Conservation (phyloP, 2,888 invertebrate species). For the Lepidocyrtinus sp. region DNA sequence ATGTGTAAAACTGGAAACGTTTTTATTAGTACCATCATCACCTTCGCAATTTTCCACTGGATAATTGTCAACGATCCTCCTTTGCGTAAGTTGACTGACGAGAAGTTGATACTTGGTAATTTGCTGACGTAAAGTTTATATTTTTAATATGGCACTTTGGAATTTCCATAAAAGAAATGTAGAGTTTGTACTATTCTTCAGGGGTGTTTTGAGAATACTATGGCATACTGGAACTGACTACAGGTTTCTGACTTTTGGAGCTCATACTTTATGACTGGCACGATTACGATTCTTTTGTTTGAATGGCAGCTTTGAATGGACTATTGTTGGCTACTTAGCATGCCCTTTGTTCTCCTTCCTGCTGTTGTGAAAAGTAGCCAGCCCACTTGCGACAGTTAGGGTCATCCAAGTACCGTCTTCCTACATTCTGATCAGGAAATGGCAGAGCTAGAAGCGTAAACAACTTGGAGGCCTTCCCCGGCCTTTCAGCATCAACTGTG, state of each 20-base stretch:
- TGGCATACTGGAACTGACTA: slow-evolving; percentile 46
- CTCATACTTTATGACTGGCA: slow-evolving; percentile 45
- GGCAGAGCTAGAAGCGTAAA: slow-evolving; percentile 92
- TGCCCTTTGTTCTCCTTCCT: slow-evolving; percentile 70
- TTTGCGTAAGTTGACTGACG: too few species aligned
- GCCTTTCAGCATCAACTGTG: slow-evolving; percentile 49
- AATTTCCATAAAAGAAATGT: too few species aligned
- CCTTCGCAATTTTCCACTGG: too few species aligned
- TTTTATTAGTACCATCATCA: too few species aligned
- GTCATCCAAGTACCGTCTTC: slow-evolving; percentile 84
- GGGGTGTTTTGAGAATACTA: slow-evolving; percentile 20
- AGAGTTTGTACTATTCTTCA: too few species aligned
- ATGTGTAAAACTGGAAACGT: too few species aligned
- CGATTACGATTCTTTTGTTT: slow-evolving; percentile 19
- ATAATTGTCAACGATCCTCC: too few species aligned
- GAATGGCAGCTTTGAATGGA: slow-evolving; percentile 27
- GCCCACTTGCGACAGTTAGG: slow-evolving; percentile 84
- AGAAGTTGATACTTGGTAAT: too few species aligned
- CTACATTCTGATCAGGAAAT: slow-evolving; percentile 94
- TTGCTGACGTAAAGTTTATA: too few species aligned
- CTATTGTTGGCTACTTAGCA: slow-evolving; percentile 21
- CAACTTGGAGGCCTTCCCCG: slow-evolving; percentile 71
- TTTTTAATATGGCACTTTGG: too few species aligned
- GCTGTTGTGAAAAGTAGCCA: slow-evolving; percentile 91
- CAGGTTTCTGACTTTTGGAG: slow-evolving; percentile 25